Evolutionary conservation across 2,113 vertebrate species (phyloP).

Genomic region (Campylorhamphus procurvoides): DNA sequence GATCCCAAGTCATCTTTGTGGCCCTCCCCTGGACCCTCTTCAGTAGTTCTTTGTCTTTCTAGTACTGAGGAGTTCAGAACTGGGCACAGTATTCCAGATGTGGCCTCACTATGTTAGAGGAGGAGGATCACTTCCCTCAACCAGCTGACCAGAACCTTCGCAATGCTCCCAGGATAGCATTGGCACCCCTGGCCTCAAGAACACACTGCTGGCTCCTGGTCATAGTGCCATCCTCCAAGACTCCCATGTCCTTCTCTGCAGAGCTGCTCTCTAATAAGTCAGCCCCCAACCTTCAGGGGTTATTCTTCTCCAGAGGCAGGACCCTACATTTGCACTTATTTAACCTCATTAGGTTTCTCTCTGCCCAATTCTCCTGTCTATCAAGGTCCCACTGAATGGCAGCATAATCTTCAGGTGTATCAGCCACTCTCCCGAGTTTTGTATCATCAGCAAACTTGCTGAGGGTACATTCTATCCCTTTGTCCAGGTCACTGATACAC

Average conservation of each 20-base stretch:
- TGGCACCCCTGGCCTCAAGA: not conserved
- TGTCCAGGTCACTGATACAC: not conserved
- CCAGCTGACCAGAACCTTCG: not conserved
- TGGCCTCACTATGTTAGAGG: not conserved
- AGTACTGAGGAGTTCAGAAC: not conserved
- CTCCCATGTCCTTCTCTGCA: not conserved
- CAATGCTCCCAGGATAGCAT: not conserved
- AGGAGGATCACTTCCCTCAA: not conserved
- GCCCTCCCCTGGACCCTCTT: not conserved
- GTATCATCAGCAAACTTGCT: rapidly evolving
- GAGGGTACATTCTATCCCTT: not conserved
- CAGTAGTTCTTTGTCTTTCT: not conserved
- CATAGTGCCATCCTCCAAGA: rapidly evolving
- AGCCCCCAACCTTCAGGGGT: not conserved
- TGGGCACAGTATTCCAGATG: not conserved
- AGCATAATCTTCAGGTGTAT: not conserved
- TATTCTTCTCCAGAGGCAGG: not conserved
- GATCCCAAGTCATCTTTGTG: not conserved
- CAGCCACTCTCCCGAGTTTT: not conserved
- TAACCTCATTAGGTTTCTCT: rapidly evolving
- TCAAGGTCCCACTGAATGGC: not conserved
- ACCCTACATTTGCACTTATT: too few species aligned
- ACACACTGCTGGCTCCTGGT: not conserved
- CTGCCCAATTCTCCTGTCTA: not conserved
- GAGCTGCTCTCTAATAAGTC: not conserved